Base-by-base conservation (phyloP, 2,113 vertebrate species). In the Megaptera novaeangliae region DNA sequence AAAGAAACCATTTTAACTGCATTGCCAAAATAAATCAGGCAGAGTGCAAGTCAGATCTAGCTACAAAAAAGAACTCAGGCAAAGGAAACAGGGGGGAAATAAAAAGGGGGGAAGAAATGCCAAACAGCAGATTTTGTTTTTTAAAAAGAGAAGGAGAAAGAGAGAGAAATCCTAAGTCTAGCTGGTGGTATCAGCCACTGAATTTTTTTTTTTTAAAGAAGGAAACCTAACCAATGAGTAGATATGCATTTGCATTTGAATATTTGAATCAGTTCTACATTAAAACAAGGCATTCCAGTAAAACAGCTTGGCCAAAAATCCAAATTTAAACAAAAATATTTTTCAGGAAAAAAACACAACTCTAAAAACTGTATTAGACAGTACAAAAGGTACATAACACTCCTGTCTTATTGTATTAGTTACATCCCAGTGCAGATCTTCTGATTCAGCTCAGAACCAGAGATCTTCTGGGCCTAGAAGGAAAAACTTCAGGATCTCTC, bases 11-110 rank as follows among this genome's bases (percentile, higher is more conserved):
- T 95, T 97, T 97, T 93, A 88, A 96, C 64, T 5, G 59, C 92
- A 92, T 14, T 94, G 97, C 96, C 98, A 98, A 98, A 97, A 97
- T 97, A 97, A 98, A 97, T 95, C 89, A 91, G 95, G 93, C 87
- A 95, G 96, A 68, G 55, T 64, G 69, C 91, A 96, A 97, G 68
- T 89, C 21, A 95, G 72, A 93, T 77, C 25, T 29, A 69, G 87
- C 89, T 31, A 80, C 85, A 88, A 83, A 95, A 91, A 81, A 72
- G 59, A 72, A 46, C 49, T 34, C 57, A 41, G 55, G 89, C 72
- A 94, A 85, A 71, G 4, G n/a, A 57, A 44, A 81, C 20, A 34
- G 78, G 52, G 81, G 15, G 18, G 36, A 3, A 82, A 83, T 27
- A 61, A n/a, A 61, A n/a, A 63, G 61, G 23, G 57, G 6, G 34